phyloP scores from a whole-genome alignment of 2,113 vertebrate species.

The Scomber colias region DNA sequence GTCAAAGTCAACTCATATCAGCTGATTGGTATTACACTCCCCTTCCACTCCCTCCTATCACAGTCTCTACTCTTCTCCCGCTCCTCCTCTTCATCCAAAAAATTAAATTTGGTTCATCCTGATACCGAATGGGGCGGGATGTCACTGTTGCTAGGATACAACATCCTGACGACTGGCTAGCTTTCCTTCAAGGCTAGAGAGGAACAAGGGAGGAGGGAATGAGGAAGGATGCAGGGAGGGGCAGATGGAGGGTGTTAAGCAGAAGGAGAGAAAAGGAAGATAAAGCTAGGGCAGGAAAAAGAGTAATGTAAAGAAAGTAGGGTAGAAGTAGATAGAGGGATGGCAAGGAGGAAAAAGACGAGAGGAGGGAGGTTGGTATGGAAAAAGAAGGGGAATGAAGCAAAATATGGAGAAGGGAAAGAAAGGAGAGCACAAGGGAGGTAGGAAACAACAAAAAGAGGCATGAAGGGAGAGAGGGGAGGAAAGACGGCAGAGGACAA shows the following conservation, averaged over 20 bases:
- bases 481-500: no score
- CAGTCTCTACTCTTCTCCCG: neutral
- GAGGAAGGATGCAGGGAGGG: neutral
- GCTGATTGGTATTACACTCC: neutral
- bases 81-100: conserved; percentile 44
- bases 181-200: conserved; percentile 39
- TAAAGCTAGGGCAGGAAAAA: neutral
- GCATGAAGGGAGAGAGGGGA: neutral
- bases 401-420: no score
- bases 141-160: conserved; percentile 74
- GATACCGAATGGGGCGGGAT: conserved; percentile 48
- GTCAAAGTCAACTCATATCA: neutral
- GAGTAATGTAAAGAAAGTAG: neutral
- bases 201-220: conserved; percentile 11
- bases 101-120: conserved; percentile 45
- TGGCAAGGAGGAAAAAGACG: no score
- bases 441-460: neutral
- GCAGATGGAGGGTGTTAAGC: neutral
- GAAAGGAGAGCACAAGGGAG: no score
- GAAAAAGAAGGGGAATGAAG: neutral
- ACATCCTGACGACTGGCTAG: conserved; percentile 31
- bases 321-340: neutral
- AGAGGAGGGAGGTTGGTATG: neutral
- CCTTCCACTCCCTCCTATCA: conserved; percentile 15
- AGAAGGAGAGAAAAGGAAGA: neutral